Conservation (phyloP, 2,888 invertebrate genomes). For the Drosophila paracracens region DNA sequence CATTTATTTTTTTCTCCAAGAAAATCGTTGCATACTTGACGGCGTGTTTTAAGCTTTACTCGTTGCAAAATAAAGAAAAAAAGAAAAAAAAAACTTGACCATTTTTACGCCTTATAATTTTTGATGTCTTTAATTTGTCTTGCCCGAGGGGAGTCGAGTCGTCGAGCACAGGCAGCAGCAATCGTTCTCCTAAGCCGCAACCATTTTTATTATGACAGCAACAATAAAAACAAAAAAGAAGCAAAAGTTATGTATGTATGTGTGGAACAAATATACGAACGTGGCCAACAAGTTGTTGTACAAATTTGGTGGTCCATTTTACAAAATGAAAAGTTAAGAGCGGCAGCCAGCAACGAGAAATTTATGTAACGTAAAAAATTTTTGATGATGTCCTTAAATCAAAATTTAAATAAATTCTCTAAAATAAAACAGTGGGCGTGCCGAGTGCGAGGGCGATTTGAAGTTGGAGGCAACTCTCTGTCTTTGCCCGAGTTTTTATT, state of each 20-base stretch:
- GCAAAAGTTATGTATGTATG: constrained; percentile 14
- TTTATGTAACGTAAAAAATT: constrained; percentile 81
- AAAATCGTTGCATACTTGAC: constrained; percentile 56
- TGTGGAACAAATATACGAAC: constrained; percentile 25
- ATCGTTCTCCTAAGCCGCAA: constrained; percentile 61
- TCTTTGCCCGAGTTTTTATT: constrained; percentile 38
- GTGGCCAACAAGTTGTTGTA: constrained; percentile 70
- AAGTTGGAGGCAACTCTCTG: constrained; percentile 2
- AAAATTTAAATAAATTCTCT: constrained; percentile 79
- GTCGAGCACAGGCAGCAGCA: constrained; percentile 15
- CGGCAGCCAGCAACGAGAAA: constrained; percentile 51
- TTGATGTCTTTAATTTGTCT: constrained; percentile 81
- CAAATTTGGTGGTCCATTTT: constrained; percentile 80
- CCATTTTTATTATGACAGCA: constrained; percentile 80
- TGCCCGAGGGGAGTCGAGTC: constrained; percentile 35
- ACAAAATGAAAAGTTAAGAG: constrained; percentile 76
- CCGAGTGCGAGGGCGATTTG: background rate
- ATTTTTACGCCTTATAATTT: constrained; percentile 81
- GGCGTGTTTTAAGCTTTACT: constrained; percentile 42
- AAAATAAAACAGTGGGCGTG: constrained; percentile 47
- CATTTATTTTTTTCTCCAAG: constrained; percentile 2
- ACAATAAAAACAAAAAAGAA: constrained; percentile 58
- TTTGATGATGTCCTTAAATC: constrained; percentile 81
- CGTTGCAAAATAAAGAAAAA: background rate
- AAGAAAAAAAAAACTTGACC: constrained; percentile 45